Evolutionary conservation across 2,113 vertebrate genomes (phyloP), one percentile per base, ranked within the genome.

Genomic region (Coptodon bakossiorum): DNA sequence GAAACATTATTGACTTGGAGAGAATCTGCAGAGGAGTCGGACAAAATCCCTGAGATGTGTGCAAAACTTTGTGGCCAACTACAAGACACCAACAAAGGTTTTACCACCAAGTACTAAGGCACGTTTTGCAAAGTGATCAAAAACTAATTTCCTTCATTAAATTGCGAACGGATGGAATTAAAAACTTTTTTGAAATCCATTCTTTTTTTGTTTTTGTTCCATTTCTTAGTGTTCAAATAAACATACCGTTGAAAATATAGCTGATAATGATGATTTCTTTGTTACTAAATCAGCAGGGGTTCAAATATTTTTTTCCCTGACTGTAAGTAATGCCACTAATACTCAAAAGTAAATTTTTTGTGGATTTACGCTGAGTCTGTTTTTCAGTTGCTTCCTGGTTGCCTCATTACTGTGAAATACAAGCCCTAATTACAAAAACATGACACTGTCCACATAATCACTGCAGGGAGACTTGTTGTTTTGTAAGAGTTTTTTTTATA

Each of bases 91-190:
- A 31, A 61, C 57, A 61, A 0, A 31, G 57, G 27, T 59, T 59
- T 31, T 59, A 3, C 31, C 57, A 2, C 0, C 57, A 61, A 61
- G 8, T 61, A 61, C 27, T 31, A 17, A 61, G 34, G 59, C 59
- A 61, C 5, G 0, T 31, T 61, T 61, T 61, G 29, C 29, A 61
- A 34, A 61, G 16, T 2, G 29, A 61, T 61, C 5, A 61, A 61
- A 61, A 34, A 61, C 16, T 34, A 19, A 10, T 34, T 61, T 61
- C 16, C 5, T 61, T 61, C 2, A 61, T 19, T 34, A 61, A 61
- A 61, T 10, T 34, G 16, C 0, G 0, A 61, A 61, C 19, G 29
- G 3, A 34, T 34, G 29, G 5, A 34, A 61, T 61, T 34, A 61
- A 6, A 31, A 31, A 6, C 16, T 2, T 34, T 34, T 63, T 34